Conservation (phyloP, 2,113 vertebrate species). For the Camelus dromedarius region DNA sequence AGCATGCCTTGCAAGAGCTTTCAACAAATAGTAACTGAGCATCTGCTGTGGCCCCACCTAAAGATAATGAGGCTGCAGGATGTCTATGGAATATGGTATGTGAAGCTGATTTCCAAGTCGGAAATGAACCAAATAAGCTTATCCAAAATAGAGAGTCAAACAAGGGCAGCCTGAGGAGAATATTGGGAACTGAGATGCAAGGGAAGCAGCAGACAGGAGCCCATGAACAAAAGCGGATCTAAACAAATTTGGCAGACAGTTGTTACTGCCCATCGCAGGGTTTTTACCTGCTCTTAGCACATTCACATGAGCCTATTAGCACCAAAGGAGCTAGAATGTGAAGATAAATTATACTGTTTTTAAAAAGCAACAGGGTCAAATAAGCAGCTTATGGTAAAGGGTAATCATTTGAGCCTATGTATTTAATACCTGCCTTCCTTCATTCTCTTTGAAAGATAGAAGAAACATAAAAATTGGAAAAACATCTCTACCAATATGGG, state of each 20-base stretch:
- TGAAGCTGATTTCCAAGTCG: not conserved
- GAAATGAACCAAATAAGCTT: not conserved
- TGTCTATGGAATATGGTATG: not conserved
- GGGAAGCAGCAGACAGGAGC: not conserved
- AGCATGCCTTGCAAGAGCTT: not conserved
- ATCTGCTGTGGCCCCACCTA: not conserved
- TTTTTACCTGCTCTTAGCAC: not conserved
- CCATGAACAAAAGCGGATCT: not conserved
- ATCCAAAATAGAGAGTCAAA: constrained; percentile 5
- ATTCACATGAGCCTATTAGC: not conserved
- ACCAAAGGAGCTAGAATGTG: not conserved
- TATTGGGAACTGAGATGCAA: not conserved
- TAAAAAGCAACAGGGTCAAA: not conserved
- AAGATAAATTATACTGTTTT: constrained; percentile 15
- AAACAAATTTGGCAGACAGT: not conserved
- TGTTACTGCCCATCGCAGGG: not conserved
- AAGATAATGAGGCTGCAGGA: constrained; percentile 11
- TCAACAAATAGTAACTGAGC: constrained; percentile 20
- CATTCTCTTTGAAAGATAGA: constrained; percentile 1
- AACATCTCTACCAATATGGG: not conserved
- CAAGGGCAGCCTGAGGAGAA: not conserved
- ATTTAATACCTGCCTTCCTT: not conserved
- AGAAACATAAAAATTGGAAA: constrained; percentile 30
- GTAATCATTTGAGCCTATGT: not conserved
- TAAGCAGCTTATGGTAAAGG: not conserved